Conservation (phyloP, 2,797 vertebrate genomes). For the Eospalax fontanierii region DNA sequence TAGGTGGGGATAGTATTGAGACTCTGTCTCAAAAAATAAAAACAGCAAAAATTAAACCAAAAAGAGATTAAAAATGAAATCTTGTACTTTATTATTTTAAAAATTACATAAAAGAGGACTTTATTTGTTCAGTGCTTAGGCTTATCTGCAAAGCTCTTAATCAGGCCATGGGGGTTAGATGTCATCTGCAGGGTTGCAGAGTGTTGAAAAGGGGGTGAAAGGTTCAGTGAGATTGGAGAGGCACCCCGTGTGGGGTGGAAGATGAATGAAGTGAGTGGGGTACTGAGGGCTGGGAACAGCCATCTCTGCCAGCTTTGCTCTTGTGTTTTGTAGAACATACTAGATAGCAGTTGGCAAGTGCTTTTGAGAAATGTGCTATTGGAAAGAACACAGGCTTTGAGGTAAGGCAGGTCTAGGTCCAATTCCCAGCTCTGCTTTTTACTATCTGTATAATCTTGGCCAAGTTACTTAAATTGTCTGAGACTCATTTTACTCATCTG, state of each 20-base stretch:
- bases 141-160: not conserved
- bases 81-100: not conserved
- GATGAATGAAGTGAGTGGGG: not conserved
- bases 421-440: slow-evolving; percentile 2
- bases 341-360: slow-evolving; percentile 7
- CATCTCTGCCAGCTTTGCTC: not conserved
- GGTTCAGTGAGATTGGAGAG: not conserved
- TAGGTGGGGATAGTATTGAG: too few relatives aligned
- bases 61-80: not conserved
- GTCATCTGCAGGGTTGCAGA: not conserved
- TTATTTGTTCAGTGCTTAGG: not conserved
- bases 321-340: not conserved
- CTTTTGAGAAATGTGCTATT: slow-evolving; percentile 18
- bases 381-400: slow-evolving; percentile 18
- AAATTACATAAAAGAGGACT: not conserved
- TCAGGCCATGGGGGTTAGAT: not conserved
- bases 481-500: slow-evolving; percentile 51
- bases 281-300: not conserved
- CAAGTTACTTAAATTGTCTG: slow-evolving; percentile 41
- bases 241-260: not conserved
- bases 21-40: too few relatives aligned
- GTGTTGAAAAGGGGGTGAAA: not conserved
- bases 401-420: not conserved
- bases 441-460: slow-evolving; percentile 15
- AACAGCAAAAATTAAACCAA: too few relatives aligned